These are phyloP conservation scores for Atrichornis clamosus DNA, from an alignment of 2,113 vertebrate genomes.

Conservation along the genomic window DNA sequence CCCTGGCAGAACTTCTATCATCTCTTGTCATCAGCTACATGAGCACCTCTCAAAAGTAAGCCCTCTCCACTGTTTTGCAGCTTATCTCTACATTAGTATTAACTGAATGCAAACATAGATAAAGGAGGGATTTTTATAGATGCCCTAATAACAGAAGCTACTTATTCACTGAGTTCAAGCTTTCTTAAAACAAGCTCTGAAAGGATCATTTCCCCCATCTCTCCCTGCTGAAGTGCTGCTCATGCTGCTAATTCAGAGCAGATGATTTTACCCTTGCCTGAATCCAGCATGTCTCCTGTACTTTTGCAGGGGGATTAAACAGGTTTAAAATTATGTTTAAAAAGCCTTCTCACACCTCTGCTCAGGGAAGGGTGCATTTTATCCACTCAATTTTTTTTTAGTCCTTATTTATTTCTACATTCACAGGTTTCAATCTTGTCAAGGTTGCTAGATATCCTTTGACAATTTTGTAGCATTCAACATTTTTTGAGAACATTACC, in stretches of 20 bases:
- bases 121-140: conserved; percentile 32
- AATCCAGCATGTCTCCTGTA: background rate
- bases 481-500: background rate
- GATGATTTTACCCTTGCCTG: background rate
- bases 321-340: background rate
- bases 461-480: background rate
- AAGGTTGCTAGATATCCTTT: background rate
- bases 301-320: background rate
- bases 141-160: conserved; percentile 6
- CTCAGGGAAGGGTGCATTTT: background rate
- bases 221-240: background rate
- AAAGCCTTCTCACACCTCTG: background rate
- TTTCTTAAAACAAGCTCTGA: conserved; percentile 39
- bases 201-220: conserved; percentile 2
- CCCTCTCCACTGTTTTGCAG: background rate
- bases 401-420: background rate
- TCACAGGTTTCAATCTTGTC: background rate
- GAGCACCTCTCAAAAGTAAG: background rate
- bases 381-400: background rate
- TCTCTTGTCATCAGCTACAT: background rate
- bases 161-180: conserved; percentile 4
- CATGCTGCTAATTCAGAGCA: conserved; percentile 16
- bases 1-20: conserved; percentile 41
- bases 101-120: conserved; percentile 33
- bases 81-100: conserved; percentile 33